Evolutionary conservation across 2,797 vertebrate genomes (phyloP), one percentile per base, ranked within the genome.

Genomic region (Coregonus sp.): DNA sequence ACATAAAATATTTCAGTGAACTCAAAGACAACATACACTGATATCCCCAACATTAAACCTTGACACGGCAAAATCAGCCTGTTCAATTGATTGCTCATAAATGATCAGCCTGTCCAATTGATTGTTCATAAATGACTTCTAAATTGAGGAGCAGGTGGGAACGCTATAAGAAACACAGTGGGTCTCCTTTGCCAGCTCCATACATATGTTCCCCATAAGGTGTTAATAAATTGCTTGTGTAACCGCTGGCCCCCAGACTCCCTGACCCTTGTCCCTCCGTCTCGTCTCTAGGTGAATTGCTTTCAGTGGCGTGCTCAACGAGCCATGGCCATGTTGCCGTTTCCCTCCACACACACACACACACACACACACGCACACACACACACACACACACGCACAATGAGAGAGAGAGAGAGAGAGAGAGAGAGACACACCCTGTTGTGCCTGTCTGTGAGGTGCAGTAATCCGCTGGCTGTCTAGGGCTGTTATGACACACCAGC

Each of bases 251-350:
- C 79, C 81, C 90, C 78, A 74, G 77, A 82, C 75, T 87, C 90
- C 76, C 81, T 93, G 92, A 92, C 92, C 92, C 91, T 63, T 78
- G 80, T 86, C 90, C 86, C 56, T 20, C 56, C 56, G 16, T 59
- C 56, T 59, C 18, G 16, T n/a, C 18, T 90, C 86, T 76, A 83
- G 61, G 86, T 86, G 84, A 81, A 88, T 90, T 85, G 90, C 86
- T 91, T 91, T 89, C 83, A 86, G 68, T 83, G 88, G 59, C 51
- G 86, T 89, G 91, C 89, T 92, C 89, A 95, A 93, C 86, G 88
- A 94, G 89, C 91, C 92, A 52, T 92, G 86, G 81, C 85, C 74
- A 66, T 90, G 93, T 88, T 93, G 91, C 85, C 83, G 90, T 91
- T 90, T 85, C 81, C 79, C 70, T 82, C 80, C 82, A 33, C 78